phyloP scores from a whole-genome alignment of 2,113 vertebrate genomes.

The Balaenoptera acutorostrata region DNA sequence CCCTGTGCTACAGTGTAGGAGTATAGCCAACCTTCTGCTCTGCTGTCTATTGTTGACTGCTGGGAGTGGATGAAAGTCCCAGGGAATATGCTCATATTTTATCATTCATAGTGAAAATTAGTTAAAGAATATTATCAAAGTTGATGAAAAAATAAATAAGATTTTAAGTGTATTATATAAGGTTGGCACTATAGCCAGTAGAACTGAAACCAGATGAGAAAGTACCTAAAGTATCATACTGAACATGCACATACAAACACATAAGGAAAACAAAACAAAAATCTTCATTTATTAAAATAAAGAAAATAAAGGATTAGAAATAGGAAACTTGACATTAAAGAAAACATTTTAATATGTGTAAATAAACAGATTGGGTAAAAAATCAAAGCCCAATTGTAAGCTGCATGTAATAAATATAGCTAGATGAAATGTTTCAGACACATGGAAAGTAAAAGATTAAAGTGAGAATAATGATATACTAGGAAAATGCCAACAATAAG shows the following conservation, averaged over 20 bases:
- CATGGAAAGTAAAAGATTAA: neutral
- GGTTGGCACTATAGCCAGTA: neutral
- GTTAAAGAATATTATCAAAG: neutral
- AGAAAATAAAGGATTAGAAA: neutral
- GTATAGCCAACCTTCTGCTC: neutral
- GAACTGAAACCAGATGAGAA: neutral
- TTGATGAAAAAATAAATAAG: neutral
- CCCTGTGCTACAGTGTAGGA: neutral
- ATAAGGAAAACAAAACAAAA: neutral
- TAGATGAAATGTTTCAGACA: slow-evolving; percentile 11
- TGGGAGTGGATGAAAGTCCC: neutral
- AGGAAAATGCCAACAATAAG: neutral
- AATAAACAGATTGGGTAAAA: neutral
- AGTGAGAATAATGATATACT: neutral
- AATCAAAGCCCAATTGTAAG: neutral
- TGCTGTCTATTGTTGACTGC: neutral
- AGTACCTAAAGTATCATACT: neutral
- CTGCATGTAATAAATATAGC: neutral
- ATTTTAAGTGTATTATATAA: neutral
- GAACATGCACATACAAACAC: neutral
- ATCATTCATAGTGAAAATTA: neutral
- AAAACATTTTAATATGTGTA: neutral
- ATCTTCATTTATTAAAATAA: neutral
- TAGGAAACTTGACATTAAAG: neutral
- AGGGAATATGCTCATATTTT: neutral